A percentile compares a stretch with the other conserved stretches of the same genome.
Conservation (phyloP, 2,113 vertebrate genomes). For the Eulemur rufifrons region DNA sequence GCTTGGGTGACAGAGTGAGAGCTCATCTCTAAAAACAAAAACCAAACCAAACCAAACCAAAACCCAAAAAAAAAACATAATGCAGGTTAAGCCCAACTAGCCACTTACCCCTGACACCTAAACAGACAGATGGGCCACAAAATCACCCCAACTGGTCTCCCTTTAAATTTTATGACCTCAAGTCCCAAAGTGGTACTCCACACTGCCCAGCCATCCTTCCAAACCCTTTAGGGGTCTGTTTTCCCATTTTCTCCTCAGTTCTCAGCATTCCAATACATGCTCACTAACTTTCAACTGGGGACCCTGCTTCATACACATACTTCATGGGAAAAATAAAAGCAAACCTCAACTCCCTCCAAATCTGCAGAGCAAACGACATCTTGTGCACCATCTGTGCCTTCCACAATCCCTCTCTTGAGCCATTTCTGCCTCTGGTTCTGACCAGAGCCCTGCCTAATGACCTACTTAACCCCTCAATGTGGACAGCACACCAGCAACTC, state of each 20-base stretch:
- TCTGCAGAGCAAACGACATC: neutral
- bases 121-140: neutral
- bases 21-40: too few relatives aligned
- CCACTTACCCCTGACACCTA: neutral
- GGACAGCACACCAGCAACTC: neutral
- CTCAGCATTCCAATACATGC: neutral
- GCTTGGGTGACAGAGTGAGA: too few relatives aligned
- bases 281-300: neutral
- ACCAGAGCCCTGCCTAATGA: neutral
- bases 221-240: neutral
- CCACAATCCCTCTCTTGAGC: neutral
- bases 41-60: too few relatives aligned
- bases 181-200: neutral
- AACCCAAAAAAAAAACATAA: neutral
- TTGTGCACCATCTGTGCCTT: neutral
- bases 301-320: neutral
- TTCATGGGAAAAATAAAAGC: neutral
- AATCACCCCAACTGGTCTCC: neutral
- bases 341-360: neutral
- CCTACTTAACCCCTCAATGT: neutral
- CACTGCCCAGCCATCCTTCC: neutral
- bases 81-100: neutral
- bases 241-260: neutral
- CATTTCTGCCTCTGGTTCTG: neutral
- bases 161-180: neutral